phyloP scores from a whole-genome alignment of 1,140 invertebrate species.

The Drosophila melanogaster region DNA sequence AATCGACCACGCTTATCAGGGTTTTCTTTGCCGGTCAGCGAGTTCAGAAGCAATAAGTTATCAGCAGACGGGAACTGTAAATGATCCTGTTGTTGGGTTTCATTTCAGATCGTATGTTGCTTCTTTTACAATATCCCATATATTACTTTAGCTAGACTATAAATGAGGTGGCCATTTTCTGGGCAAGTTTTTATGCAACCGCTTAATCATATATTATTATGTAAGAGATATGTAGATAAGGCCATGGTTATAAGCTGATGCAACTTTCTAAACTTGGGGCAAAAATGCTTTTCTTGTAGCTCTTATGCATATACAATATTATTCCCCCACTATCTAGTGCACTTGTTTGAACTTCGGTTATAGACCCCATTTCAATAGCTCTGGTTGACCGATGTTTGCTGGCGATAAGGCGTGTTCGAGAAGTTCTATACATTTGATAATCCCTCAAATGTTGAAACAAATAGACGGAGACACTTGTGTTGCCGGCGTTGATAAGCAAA shows the following conservation, averaged over 20 bases:
- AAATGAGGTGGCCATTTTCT: conserved; percentile 7
- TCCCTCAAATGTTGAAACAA: conserved; percentile 11
- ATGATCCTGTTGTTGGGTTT: conserved; percentile 11
- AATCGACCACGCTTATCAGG: conserved; percentile 52
- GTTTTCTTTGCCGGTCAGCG: conserved; percentile 54
- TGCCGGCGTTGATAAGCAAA: conserved; percentile 23
- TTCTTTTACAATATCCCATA: conserved; percentile 40
- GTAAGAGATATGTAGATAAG: too few species aligned
- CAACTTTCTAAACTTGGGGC: too few species aligned
- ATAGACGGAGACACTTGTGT: conserved; percentile 8
- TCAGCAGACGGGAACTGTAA: conserved; percentile 17
- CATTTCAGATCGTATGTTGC: conserved; percentile 32
- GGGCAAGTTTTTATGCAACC: neutral
- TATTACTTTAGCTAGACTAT: conserved; percentile 18
- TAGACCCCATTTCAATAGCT: conserved; percentile 34
- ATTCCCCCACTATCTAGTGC: neutral
- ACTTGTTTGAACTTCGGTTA: conserved; percentile 35
- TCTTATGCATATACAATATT: too few species aligned
- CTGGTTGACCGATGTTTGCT: conserved; percentile 24
- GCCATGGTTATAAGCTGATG: too few species aligned
- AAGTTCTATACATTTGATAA: conserved; percentile 31
- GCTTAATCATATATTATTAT: too few species aligned
- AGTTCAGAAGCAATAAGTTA: conserved; percentile 61
- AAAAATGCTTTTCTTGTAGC: too few species aligned
- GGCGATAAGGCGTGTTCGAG: conserved; percentile 20